Conservation (phyloP, 2,113 vertebrate species). For the Chrysochloris asiatica region DNA sequence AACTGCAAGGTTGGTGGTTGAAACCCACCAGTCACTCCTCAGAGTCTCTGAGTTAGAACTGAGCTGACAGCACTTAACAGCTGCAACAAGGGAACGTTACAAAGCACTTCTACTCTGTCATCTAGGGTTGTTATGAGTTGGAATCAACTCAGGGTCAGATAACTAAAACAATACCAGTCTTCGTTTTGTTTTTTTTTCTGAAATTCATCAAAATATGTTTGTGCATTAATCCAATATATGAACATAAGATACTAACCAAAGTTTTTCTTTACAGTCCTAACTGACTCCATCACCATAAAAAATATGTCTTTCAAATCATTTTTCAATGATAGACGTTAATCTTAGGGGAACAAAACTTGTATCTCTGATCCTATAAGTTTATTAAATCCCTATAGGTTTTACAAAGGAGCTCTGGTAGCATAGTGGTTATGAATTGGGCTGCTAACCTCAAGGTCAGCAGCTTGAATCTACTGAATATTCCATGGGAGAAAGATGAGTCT, state of each 20-base stretch:
- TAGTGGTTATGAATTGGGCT: too few species aligned
- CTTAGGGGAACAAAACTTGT: not conserved
- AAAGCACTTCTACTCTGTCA: not conserved
- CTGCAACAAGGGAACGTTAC: too few species aligned
- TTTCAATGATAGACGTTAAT: constrained; percentile 8
- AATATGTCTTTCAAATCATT: not conserved
- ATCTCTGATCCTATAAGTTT: not conserved
- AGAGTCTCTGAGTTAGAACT: too few species aligned
- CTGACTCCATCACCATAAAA: not conserved
- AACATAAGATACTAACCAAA: not conserved
- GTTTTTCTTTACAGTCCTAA: not conserved
- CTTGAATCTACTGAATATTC: too few species aligned
- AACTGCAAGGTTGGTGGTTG: too few species aligned
- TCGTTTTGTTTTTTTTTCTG: not conserved
- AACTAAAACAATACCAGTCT: not conserved
- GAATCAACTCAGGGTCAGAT: not conserved
- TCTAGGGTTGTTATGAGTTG: not conserved
- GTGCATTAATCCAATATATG: not conserved
- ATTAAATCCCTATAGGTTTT: not conserved
- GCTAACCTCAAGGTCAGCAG: too few species aligned
- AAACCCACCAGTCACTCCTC: too few species aligned
- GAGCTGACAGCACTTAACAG: too few species aligned
- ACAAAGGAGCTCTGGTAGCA: too few species aligned
- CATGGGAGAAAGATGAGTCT: too few species aligned
- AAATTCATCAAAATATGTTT: constrained; percentile 18